Percentiles rank a stretch among this genome's conserved stretches.
Evolutionary conservation across 2,797 vertebrate species (phyloP).

Genomic region (Knipowitschia caucasica): DNA sequence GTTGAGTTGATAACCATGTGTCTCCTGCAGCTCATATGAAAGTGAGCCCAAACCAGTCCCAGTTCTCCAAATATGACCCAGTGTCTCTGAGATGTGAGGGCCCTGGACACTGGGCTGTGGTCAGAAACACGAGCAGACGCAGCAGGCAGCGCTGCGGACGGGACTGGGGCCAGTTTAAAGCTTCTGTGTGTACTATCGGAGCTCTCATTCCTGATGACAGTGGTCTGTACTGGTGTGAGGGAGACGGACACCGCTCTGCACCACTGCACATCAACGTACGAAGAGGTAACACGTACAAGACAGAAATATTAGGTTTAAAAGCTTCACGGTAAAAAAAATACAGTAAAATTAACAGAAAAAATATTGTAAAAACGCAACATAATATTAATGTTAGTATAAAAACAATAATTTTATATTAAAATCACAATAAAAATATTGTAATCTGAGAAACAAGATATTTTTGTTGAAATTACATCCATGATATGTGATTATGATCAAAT

Average conservation of each 20-base stretch:
- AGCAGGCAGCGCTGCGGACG: neutral
- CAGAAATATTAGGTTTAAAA: too few species aligned
- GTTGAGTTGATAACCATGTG: too few species aligned
- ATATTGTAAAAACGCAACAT: too few species aligned
- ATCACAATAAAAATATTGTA: too few species aligned
- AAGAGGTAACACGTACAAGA: too few species aligned
- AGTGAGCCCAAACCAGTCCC: neutral
- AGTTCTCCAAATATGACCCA: neutral
- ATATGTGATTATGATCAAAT: too few species aligned
- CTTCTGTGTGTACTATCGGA: neutral
- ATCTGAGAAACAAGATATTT: too few species aligned
- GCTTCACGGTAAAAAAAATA: too few species aligned
- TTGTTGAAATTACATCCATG: too few species aligned
- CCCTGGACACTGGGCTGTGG: neutral
- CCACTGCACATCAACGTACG: neutral
- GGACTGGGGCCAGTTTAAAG: neutral
- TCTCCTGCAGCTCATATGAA: neutral
- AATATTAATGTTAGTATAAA: too few species aligned
- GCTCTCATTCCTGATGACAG: neutral
- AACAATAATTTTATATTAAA: too few species aligned
- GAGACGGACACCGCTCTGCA: neutral
- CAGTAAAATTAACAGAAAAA: too few species aligned
- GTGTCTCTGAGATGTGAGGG: neutral
- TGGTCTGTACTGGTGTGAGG: constrained; percentile 1
- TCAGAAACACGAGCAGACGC: neutral